These are phyloP conservation scores for Takifugu ocellatus DNA, from an alignment of 2,797 vertebrate species.

Conservation along the genomic window DNA sequence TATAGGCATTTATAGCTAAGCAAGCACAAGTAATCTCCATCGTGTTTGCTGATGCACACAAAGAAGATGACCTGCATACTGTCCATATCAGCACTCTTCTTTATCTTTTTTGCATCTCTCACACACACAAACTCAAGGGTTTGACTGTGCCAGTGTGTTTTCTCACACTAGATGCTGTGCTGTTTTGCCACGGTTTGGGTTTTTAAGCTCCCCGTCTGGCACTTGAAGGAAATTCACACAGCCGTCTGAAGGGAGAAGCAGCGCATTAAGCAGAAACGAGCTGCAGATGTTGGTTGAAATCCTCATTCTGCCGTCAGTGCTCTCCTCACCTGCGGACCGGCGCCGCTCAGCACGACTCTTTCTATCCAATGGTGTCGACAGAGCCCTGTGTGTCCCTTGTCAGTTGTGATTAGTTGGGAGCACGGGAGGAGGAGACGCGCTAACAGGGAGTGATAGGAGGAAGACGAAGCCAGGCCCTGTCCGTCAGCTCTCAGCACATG, in stretches of 20 bases:
- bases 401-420: slow-evolving; percentile 52
- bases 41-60: slow-evolving; percentile 27
- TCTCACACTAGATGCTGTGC: slow-evolving; percentile 7
- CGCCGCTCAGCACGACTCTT: slow-evolving; percentile 31
- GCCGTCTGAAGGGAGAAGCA: slow-evolving; percentile 11
- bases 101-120: background rate
- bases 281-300: background rate
- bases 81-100: slow-evolving; percentile 1
- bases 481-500: slow-evolving; percentile 56
- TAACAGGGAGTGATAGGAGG: slow-evolving; percentile 63
- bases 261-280: slow-evolving; percentile 2
- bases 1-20: slow-evolving; percentile 13
- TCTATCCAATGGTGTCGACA: slow-evolving; percentile 23
- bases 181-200: slow-evolving; percentile 15
- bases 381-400: slow-evolving; percentile 43
- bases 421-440: slow-evolving; percentile 40
- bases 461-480: slow-evolving; percentile 57
- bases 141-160: background rate
- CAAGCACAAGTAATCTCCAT: slow-evolving; percentile 17
- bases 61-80: slow-evolving; percentile 14
- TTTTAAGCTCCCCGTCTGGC: slow-evolving; percentile 11
- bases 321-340: slow-evolving; percentile 14
- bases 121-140: background rate
- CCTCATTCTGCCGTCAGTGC: background rate
- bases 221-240: slow-evolving; percentile 15